Evolutionary conservation across 2,113 vertebrate species (phyloP).

Genomic region (Terrapene triunguis): DNA sequence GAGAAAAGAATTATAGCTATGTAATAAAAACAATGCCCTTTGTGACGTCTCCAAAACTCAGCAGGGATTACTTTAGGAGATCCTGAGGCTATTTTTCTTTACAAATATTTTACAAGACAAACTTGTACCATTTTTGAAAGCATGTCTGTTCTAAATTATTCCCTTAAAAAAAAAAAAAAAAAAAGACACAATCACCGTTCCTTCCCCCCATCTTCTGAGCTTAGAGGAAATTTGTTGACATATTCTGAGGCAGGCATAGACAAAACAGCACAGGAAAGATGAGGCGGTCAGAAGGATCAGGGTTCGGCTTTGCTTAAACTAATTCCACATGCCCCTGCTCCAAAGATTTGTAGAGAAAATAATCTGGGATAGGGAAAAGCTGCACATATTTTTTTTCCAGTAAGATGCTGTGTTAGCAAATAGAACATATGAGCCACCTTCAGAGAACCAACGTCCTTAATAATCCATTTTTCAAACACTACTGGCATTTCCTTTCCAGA

Average conservation of each 20-base stretch:
- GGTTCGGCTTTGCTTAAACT: constrained; percentile 80
- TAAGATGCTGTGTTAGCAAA: constrained; percentile 74
- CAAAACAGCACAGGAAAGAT: constrained; percentile 83
- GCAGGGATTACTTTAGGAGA: constrained; percentile 55
- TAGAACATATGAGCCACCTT: constrained; percentile 74
- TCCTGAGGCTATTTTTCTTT: constrained; percentile 88
- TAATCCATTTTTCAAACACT: constrained; percentile 79
- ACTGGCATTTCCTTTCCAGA: constrained; percentile 76
- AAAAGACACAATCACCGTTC: constrained; percentile 18
- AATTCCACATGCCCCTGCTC: constrained; percentile 89
- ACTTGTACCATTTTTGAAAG: constrained; percentile 73
- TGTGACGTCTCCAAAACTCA: constrained; percentile 50
- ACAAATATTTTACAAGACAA: constrained; percentile 87
- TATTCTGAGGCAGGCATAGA: constrained; percentile 73
- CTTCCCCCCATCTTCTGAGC: constrained; percentile 48
- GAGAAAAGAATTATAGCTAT: constrained; percentile 52
- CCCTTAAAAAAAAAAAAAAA: neutral
- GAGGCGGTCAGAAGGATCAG: constrained; percentile 67
- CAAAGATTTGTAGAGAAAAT: constrained; percentile 87
- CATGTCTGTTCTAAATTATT: constrained; percentile 88
- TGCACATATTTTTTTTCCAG: constrained; percentile 79
- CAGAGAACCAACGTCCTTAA: constrained; percentile 68
- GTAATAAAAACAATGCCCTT: constrained; percentile 55
- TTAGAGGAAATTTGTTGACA: constrained; percentile 77
- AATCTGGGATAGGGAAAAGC: constrained; percentile 84